A percentile compares a stretch with the other conserved stretches of the same genome.
These are phyloP conservation scores for Sapajus apella DNA, from an alignment of 2,113 vertebrate species.

Conservation along the genomic window DNA sequence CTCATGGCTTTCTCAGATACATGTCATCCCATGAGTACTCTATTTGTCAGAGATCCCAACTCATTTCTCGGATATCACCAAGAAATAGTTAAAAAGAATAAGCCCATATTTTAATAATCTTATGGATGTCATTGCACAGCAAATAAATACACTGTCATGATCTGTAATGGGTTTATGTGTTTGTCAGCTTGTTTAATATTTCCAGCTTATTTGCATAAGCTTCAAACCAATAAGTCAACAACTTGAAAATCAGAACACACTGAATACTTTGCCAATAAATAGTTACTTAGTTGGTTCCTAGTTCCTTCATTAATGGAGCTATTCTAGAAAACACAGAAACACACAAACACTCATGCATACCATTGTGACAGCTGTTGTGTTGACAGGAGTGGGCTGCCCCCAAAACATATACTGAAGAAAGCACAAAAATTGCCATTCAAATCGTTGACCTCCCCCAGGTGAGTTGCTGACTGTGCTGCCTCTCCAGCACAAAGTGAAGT, in stretches of 20 bases:
- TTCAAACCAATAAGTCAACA: neutral
- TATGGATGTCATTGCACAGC: neutral
- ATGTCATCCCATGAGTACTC: neutral
- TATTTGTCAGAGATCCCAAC: neutral
- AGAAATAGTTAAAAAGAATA: neutral
- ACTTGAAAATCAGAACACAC: neutral
- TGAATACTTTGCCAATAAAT: neutral
- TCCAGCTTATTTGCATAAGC: neutral
- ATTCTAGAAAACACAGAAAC: neutral
- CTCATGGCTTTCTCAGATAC: neutral
- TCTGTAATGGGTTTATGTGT: neutral
- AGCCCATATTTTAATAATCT: neutral
- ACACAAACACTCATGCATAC: neutral
- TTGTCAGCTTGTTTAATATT: neutral
- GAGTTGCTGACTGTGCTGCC: neutral
- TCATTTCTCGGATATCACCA: neutral
- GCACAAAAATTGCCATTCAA: neutral
- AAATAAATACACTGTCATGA: neutral
- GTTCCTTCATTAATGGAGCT: neutral
- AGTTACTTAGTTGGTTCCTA: too few species aligned
- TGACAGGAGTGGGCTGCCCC: neutral
- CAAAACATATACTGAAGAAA: neutral
- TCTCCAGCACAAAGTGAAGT: neutral
- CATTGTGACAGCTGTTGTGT: neutral
- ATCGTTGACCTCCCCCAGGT: neutral